Evolutionary conservation across 1,140 invertebrate genomes (phyloP), one percentile per base, ranked within the genome.

Genomic region (Dendrolimus kikuchii): DNA sequence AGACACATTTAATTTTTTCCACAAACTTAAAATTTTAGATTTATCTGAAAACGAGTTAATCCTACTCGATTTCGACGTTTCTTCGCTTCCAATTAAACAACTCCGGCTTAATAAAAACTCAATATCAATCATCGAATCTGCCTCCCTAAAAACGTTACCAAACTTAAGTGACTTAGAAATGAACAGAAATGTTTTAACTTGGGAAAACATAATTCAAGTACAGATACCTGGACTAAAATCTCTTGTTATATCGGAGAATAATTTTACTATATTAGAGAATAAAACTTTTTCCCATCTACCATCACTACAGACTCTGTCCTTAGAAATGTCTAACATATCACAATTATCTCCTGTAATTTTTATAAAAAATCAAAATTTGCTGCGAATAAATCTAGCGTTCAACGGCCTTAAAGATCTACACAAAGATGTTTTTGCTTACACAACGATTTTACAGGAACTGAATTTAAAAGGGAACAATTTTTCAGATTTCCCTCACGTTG

Each of bases 401-500:
- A 96, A 96, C 72, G 85, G 84, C 6, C 63, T 95, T 4, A 88
- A 84, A 52, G 88, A 90, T 47, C 81, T 95, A 46, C 90, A 92
- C 41, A 89, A 91, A 56, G 91, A 90, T 44, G 86, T 93, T 4
- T 95, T 95, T 69, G 88, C 89, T 8, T 90, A 90, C 6, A 86
- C 94, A 41, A 90, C 91, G n/a, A 90, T 90, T 6, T 88, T 96
- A 37, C 91, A 93, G 69, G 94, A 95, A 68, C 71, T 97, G 9
- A 91, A 90, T 64, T 66, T 97, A 9, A 91, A 92, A 60, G 81
- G 90, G 4, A 97, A 96, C 77, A 81, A 87, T 38, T 92, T 97
- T 38, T 81, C 88, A 36, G 90, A 91, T 6, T 91, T 97, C 52
- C 95, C 95, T 0, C 94, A 95, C 62, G 90, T 91, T 5, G 92